Base-by-base conservation (phyloP, 2,888 invertebrate species). In the Cordilura impudica region DNA sequence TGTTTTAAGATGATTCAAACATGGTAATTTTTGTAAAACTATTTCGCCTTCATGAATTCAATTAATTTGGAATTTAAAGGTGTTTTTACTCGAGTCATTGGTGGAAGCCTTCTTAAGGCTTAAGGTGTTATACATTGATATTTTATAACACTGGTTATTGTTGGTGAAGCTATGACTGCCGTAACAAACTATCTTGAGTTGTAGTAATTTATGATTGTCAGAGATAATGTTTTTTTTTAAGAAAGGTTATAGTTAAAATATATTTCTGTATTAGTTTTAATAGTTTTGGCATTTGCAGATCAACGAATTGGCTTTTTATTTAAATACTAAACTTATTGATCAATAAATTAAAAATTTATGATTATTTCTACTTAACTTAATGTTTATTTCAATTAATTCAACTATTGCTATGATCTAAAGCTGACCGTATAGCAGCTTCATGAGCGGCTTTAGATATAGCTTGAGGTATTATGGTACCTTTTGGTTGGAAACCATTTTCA, bases 401-500 rank as follows among this genome's bases (percentile, higher is more conserved):
- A 21, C 14, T 58, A 18, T 10, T 21, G 18, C 1, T 56, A 16
- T 39, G 14, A 31, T 60, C 45, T 5, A 51, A 1, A 1, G 6
- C 18, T 14, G 63, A 39, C 12, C 23, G 16, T 39, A 47, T 53
- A 35, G 73, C 81, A 21, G 83, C 83, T n/a, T 78, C 77, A 10
- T 79, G 63, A 1, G 85, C 86, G 16, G 81, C 72, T 14, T 82
- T 81, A 0, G 83, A 81, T 23, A 87, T 86, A 63, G 83, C 79
- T 61, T 80, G 81, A 10, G 83, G 79, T 63, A 87, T 86, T 14
- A 81, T 82, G 10, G 73, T 85, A 58, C 88, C 86, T 29, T 84
- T 76, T 16, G 88, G 85, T 69, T 85, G 84, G 74, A 88, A 88
- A 14, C 88, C 88, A 76, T 87, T 84, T 70, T 86, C 83, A 81